phyloP scores from a whole-genome alignment of 2,888 invertebrate genomes.

The Lepidochrysops patricia region DNA sequence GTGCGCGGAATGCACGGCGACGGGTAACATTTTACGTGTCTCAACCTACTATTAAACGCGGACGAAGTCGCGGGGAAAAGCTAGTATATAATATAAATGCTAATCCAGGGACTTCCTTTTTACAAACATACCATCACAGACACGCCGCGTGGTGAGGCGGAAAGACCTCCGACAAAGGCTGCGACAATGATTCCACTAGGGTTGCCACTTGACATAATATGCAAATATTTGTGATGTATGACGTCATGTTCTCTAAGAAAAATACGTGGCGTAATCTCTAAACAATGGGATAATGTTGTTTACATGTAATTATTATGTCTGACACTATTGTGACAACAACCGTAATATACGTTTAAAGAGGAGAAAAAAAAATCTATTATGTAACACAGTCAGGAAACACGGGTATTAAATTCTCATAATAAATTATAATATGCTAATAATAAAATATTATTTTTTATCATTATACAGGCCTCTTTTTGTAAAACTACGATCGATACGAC shows the following conservation, averaged over 20 bases:
- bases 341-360: not conserved
- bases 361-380: not conserved
- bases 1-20: no score
- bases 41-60: no score
- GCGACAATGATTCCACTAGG: conserved; percentile 60
- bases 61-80: no score
- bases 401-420: not conserved
- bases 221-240: conserved; percentile 31
- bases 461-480: no score
- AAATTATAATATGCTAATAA: not conserved
- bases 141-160: conserved; percentile 63
- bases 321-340: not conserved
- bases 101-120: conserved; percentile 6
- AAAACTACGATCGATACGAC: not conserved
- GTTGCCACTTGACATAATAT: conserved; percentile 26
- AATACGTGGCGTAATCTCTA: not conserved
- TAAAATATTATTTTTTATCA: no score
- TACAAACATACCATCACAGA: conserved; percentile 31
- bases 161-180: conserved; percentile 67
- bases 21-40: no score
- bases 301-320: not conserved
- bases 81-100: not conserved
- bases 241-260: not conserved
- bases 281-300: not conserved
- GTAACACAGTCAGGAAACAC: not conserved